A percentile compares a stretch with the other conserved stretches of the same genome.
These are phyloP conservation scores for Symphodus melops DNA, from an alignment of 2,113 vertebrate species.

Conservation along the genomic window DNA sequence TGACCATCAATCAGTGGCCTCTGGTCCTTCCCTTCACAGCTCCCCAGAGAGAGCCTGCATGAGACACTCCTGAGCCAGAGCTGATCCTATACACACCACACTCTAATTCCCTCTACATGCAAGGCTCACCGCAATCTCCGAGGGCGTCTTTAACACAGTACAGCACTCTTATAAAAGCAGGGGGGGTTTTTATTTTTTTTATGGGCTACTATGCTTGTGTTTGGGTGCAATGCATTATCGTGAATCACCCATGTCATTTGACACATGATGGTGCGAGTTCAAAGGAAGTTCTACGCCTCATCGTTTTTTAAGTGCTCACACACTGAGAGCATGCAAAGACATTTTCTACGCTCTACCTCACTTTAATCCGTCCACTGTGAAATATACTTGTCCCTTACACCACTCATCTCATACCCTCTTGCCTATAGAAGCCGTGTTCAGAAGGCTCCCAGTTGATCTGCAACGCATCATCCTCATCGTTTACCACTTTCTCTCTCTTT, in stretches of 20 bases:
- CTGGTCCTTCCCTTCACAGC: slow-evolving; percentile 59
- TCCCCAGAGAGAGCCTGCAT: slow-evolving; percentile 65
- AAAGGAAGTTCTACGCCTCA: slow-evolving; percentile 24
- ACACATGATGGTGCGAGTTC: slow-evolving; percentile 7
- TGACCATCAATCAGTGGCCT: slow-evolving; percentile 84
- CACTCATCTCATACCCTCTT: slow-evolving; percentile 47
- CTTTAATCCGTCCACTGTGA: slow-evolving; percentile 59
- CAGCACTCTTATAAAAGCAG: slow-evolving; percentile 16
- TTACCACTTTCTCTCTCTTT: slow-evolving; percentile 57
- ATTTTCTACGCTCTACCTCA: slow-evolving; percentile 57
- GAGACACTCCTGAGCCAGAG: slow-evolving; percentile 70
- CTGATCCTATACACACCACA: slow-evolving; percentile 61
- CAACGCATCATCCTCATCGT: slow-evolving; percentile 41
- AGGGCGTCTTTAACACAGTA: slow-evolving; percentile 50
- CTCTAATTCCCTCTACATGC: slow-evolving; percentile 66
- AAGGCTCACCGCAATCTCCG: slow-evolving; percentile 52
- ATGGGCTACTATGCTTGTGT: background rate
- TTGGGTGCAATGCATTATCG: slow-evolving; percentile 15
- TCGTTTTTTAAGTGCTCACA: slow-evolving; percentile 28
- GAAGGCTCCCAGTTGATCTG: slow-evolving; percentile 60
- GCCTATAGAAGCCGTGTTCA: slow-evolving; percentile 59
- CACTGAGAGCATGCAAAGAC: slow-evolving; percentile 15
- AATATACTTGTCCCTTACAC: slow-evolving; percentile 33
- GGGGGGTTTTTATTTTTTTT: background rate
- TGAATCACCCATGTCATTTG: slow-evolving; percentile 25